Evolutionary conservation across 2,113 vertebrate genomes (phyloP), one percentile per base, ranked within the genome.

Genomic region (Hyperoodon ampullatus): DNA sequence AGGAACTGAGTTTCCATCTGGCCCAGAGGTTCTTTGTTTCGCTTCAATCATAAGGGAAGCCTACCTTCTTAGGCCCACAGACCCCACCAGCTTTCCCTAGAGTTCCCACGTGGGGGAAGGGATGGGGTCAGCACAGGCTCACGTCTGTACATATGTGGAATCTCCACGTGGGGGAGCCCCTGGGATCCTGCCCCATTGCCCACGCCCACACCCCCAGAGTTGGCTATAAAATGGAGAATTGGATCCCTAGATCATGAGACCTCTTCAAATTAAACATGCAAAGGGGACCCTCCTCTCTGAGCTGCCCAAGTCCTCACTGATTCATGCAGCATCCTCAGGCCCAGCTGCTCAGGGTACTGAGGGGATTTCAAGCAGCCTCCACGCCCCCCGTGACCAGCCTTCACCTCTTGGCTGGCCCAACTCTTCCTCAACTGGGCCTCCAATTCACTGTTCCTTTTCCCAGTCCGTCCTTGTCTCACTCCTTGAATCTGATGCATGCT

Each of bases 1-100:
- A 96, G 84, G 90, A 95, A 88, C 65, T 35, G 93, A 70, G 0
- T 97, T 98, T 96, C 97, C 95, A 97, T 87, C 66, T 94, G 96
- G 80, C 97, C 81, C n/a, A 13, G 42, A 93, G 70, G 77, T 39
- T 61, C 72, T 96, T 98, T 98, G 97, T 88, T 94, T 95, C 93
- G 89, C 91, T 92, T 94, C 21, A 78, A 94, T n/a, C 47, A 83
- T 82, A 92, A 88, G 90, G 50, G 35, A 88, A 74, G 42, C 35
- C 50, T 7, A 35, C 53, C 53, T 42, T 60, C 30, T 60, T 39
- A 33, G 68, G 8, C 68, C 53, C 30, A 9, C 60, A 15, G 39
- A 10, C 58, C 14, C 28, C 65, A 18, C 39, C 39, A 50, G 13
- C n/a, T 60, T 3, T 50, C 26, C 78, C 26, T 30, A 39, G 11